These are phyloP conservation scores for Melolontha melolontha DNA, from an alignment of 2,888 invertebrate genomes.

Conservation along the genomic window DNA sequence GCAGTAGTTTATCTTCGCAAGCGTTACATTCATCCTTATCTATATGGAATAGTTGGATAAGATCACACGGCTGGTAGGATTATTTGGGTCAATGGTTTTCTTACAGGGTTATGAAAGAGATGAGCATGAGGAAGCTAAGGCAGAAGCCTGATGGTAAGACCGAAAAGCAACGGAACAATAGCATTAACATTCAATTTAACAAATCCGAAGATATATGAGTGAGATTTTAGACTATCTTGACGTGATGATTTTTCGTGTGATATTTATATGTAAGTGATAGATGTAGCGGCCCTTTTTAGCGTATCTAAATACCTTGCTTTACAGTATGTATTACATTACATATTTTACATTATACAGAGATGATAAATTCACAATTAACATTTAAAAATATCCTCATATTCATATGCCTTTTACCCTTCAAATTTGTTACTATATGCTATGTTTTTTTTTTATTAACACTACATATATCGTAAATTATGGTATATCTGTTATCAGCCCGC, in stretches of 20 bases:
- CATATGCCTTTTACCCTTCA: too few relatives aligned
- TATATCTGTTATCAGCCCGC: too few relatives aligned
- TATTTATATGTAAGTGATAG: background rate
- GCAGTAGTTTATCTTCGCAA: conserved; percentile 4
- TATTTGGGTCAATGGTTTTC: conserved; percentile 20
- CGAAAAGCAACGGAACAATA: background rate
- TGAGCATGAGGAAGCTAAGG: background rate
- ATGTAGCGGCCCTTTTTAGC: too few relatives aligned
- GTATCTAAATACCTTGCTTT: too few relatives aligned
- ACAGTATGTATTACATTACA: too few relatives aligned
- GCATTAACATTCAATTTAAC: conserved; percentile 16
- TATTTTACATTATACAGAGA: too few relatives aligned
- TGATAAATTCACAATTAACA: too few relatives aligned
- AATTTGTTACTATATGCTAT: too few relatives aligned
- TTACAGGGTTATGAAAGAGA: background rate
- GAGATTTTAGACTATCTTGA: conserved; percentile 10
- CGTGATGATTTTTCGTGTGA: background rate
- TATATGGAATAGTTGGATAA: conserved; percentile 12
- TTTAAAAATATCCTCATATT: too few relatives aligned
- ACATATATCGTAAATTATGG: too few relatives aligned
- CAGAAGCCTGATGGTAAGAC: background rate
- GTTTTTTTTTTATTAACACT: too few relatives aligned
- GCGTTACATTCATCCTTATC: conserved; percentile 27
- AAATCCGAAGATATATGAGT: conserved; percentile 23
- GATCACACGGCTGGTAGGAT: conserved; percentile 9